Base-by-base conservation (phyloP, 2,113 vertebrate species). In the Lanius ludovicianus region DNA sequence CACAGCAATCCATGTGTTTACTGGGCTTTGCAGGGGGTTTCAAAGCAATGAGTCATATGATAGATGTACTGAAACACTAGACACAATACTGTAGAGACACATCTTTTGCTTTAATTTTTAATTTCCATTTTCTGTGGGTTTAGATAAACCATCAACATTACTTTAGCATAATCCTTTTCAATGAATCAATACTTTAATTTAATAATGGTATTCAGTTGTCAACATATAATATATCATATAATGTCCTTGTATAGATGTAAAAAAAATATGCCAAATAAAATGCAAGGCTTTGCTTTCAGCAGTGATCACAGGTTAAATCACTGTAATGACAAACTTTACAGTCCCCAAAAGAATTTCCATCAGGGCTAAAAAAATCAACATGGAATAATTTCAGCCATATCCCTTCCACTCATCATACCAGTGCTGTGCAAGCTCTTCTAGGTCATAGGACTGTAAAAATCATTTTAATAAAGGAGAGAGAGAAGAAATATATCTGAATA, bases 91-190 rank as follows among this genome's bases (percentile, higher is more conserved):
- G 69, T 50, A 84, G 90, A 96, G 90, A 93, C 93, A 70, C 64
- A 71, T 80, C 88, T 92, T 94, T 49, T 52, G 79, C 92, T 96
- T 95, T 95, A 92, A 96, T 96, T 95, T 94, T 96, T 94, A 95
- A 97, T 93, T 90, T 96, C 88, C 92, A 95, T 95, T 95, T 96
- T 96, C 90, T 94, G 80, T 79, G 92, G 79, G 69, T 89, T 96
- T 93, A 82, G 90, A 90, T 49, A 94, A 95, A 92, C 86, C 88
- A 88, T 53, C 50, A 31, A 65, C 83, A 89, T 89, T 92, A 90
- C 79, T 84, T 88, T 69, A 95, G 76, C 65, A 68, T 76, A 90
- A 96, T 87, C 90, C 80, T 95, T 81, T 64, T n/a, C 49, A 78
- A 89, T 84, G 30, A 92, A 93, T 96, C 93, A 87, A 96, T 96